A percentile compares a stretch with the other conserved stretches of the same genome.
These are phyloP conservation scores for Alectoris magna DNA, from an alignment of 2,797 vertebrate species.

Conservation along the genomic window DNA sequence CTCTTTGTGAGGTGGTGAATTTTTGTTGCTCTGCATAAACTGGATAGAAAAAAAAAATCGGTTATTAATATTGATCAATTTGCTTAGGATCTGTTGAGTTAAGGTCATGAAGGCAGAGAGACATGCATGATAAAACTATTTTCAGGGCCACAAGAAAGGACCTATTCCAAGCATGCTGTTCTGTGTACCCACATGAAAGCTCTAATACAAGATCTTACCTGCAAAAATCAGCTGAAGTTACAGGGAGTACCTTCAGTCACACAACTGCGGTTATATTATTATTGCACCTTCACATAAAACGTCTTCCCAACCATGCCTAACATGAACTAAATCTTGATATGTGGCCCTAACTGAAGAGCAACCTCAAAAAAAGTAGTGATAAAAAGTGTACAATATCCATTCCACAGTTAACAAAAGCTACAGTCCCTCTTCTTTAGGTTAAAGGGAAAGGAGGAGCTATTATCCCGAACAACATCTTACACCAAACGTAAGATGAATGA, in stretches of 20 bases:
- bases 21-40: slow-evolving; percentile 82
- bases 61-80: background rate
- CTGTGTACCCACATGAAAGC: background rate
- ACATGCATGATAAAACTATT: background rate
- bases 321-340: background rate
- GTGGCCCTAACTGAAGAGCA: background rate
- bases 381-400: background rate
- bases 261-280: background rate
- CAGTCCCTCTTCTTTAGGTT: background rate
- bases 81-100: background rate
- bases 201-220: fast-evolving
- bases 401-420: background rate
- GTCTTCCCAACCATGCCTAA: background rate
- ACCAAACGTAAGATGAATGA: background rate
- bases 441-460: background rate
- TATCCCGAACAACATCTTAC: background rate
- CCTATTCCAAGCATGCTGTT: background rate
- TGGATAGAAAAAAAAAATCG: background rate
- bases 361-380: background rate
- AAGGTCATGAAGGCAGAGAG: background rate
- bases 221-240: background rate
- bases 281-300: background rate
- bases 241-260: background rate
- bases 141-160: background rate
- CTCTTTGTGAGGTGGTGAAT: slow-evolving; percentile 78